Conservation (phyloP, 2,113 vertebrate genomes). For the Zonotrichia leucophrys region DNA sequence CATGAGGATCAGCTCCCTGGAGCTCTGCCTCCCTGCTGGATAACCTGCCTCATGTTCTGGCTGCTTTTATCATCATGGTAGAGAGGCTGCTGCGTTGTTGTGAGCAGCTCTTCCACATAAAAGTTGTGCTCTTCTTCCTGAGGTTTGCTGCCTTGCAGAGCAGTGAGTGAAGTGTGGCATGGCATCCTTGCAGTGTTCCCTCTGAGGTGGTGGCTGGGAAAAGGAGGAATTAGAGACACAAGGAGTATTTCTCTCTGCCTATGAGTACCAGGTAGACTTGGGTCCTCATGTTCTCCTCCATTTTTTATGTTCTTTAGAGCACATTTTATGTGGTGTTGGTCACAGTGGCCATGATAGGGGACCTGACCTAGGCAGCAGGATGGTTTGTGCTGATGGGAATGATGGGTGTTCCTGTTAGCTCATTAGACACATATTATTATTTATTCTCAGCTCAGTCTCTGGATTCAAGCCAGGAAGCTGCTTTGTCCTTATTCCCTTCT, state of each 20-base stretch:
- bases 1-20: background rate
- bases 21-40: background rate
- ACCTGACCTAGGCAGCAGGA: background rate
- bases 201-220: background rate
- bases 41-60: background rate
- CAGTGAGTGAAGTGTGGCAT: background rate
- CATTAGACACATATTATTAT: background rate
- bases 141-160: background rate
- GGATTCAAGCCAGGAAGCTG: background rate
- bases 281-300: background rate
- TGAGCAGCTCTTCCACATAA: background rate
- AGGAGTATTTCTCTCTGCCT: background rate
- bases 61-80: background rate
- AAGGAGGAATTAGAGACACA: background rate
- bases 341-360: background rate
- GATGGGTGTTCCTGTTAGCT: background rate
- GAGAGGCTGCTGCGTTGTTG: background rate
- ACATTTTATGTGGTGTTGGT: background rate
- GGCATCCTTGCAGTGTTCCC: background rate
- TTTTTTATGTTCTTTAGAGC: background rate
- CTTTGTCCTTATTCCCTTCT: constrained; percentile 15
- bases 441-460: constrained; percentile 18
- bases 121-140: background rate
- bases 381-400: background rate
- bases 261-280: background rate